Conservation (phyloP, 2,888 invertebrate genomes). For the Hemaris fuciformis region DNA sequence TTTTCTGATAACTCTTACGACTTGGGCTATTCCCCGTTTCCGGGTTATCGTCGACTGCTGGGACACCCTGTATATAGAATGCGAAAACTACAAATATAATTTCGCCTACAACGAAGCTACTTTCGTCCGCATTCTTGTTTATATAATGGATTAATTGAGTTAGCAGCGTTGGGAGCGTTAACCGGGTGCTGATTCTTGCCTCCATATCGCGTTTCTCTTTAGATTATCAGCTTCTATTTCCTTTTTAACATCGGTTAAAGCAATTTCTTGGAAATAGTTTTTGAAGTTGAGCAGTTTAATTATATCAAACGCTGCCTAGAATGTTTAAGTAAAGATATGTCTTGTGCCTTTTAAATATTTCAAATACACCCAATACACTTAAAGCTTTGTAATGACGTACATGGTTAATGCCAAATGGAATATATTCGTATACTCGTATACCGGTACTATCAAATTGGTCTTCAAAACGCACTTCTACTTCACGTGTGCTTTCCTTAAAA, state of each 20-base stretch:
- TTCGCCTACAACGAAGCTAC: background rate
- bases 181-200: background rate
- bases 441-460: too few relatives aligned
- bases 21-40: too few relatives aligned
- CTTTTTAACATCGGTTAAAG: background rate
- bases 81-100: background rate
- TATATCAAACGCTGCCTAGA: background rate
- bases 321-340: background rate
- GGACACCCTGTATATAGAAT: too few relatives aligned
- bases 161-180: background rate
- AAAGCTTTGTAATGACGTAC: too few relatives aligned
- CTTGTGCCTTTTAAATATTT: background rate
- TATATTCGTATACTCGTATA: too few relatives aligned
- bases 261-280: background rate
- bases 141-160: background rate
- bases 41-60: too few relatives aligned
- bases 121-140: background rate
- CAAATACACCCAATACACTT: too few relatives aligned
- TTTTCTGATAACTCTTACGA: too few relatives aligned
- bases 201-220: background rate
- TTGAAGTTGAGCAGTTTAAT: background rate
- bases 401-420: too few relatives aligned
- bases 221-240: too few relatives aligned
- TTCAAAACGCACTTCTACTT: too few relatives aligned
- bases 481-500: too few relatives aligned